These are phyloP conservation scores for Acleris laterana DNA, from an alignment of 2,888 invertebrate species.

Conservation along the genomic window DNA sequence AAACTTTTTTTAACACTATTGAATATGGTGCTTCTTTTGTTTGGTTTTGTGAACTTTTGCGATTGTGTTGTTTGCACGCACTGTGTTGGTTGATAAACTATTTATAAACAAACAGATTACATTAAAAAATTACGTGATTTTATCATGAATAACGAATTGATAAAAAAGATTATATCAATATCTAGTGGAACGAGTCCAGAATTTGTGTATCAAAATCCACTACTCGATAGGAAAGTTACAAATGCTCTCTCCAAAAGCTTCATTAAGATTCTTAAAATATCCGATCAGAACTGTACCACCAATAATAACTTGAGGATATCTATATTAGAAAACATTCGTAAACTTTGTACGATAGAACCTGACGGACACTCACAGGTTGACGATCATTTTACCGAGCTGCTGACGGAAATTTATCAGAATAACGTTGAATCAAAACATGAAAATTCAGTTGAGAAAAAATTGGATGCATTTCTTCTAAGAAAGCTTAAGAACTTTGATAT, in stretches of 20 bases:
- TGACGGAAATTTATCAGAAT: conserved; percentile 56
- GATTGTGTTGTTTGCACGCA: too few relatives aligned
- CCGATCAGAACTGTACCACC: conserved; percentile 55
- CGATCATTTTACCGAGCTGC: conserved; percentile 54
- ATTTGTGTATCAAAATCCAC: conserved; percentile 64
- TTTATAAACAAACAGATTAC: background rate
- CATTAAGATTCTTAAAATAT: conserved; percentile 62
- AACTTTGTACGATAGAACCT: conserved; percentile 62
- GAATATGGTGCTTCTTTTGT: too few relatives aligned
- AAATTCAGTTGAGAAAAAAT: conserved; percentile 47
- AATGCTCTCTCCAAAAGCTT: conserved; percentile 66
- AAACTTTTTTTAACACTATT: too few relatives aligned
- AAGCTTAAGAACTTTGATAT: conserved; percentile 56
- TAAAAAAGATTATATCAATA: conserved; percentile 64
- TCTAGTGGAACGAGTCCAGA: conserved; percentile 59
- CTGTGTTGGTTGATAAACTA: background rate
- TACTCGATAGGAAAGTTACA: conserved; percentile 67
- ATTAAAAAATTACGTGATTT: background rate
- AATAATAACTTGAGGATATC: conserved; percentile 61
- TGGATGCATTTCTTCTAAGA: conserved; percentile 66
- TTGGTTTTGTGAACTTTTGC: too few relatives aligned
- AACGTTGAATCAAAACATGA: conserved; percentile 42
- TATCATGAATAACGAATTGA: conserved; percentile 50
- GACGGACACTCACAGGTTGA: conserved; percentile 60
- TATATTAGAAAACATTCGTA: conserved; percentile 65